Conservation (phyloP, 2,797 vertebrate genomes). For the Lepilemur ruficaudatus region DNA sequence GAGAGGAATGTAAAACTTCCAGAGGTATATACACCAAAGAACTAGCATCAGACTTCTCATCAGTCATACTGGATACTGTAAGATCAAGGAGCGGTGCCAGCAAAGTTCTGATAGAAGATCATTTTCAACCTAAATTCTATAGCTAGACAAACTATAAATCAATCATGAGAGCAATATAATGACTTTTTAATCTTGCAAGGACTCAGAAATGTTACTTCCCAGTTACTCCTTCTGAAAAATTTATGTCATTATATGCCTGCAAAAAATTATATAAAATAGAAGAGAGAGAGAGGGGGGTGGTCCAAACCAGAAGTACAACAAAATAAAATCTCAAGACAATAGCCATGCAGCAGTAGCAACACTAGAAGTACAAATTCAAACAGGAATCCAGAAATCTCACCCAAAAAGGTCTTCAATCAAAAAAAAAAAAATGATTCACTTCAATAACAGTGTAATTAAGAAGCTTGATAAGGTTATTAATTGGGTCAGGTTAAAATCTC, state of each 20-base stretch:
- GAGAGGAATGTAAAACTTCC: not conserved
- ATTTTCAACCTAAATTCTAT: conserved; percentile 29
- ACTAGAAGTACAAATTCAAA: not conserved
- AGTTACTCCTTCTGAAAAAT: not conserved
- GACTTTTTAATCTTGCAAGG: not conserved
- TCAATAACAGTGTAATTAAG: not conserved
- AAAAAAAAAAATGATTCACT: not conserved
- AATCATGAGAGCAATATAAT: not conserved
- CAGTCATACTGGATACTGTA: not conserved
- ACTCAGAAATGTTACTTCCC: not conserved
- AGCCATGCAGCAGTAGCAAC: not conserved
- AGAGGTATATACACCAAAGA: not conserved
- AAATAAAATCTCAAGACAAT: not conserved
- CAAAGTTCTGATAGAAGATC: not conserved
- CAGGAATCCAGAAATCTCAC: not conserved
- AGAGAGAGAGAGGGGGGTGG: not conserved
- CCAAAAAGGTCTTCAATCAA: not conserved
- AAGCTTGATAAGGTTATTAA: not conserved
- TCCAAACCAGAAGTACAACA: not conserved
- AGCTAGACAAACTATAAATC: not conserved
- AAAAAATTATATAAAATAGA: not conserved
- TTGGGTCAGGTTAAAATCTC: not conserved
- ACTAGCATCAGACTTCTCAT: not conserved
- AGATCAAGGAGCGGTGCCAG: not conserved
- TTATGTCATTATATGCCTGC: not conserved